Evolutionary conservation across 2,113 vertebrate species (phyloP).

Genomic region (Pogonocichla stellata): DNA sequence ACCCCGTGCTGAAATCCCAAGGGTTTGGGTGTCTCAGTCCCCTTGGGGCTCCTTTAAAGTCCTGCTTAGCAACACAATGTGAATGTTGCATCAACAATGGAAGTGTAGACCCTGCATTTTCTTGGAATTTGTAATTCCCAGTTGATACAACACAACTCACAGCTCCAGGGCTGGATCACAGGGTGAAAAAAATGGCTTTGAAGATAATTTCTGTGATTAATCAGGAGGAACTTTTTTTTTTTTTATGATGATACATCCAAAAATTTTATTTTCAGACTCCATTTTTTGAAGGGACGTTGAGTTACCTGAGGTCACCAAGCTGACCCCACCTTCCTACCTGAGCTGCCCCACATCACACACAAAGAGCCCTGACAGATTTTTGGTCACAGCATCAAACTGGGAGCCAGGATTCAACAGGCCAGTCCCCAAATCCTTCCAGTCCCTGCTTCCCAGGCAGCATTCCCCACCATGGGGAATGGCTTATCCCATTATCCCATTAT

Average conservation of each 20-base stretch:
- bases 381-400: neutral
- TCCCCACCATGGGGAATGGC: neutral
- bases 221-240: neutral
- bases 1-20: neutral
- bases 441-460: neutral
- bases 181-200: neutral
- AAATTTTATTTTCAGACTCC: neutral
- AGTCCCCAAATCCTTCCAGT: neutral
- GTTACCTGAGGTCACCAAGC: neutral
- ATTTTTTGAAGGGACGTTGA: neutral
- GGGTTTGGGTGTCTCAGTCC: neutral
- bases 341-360: neutral
- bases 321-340: neutral
- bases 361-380: neutral
- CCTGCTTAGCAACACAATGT: neutral
- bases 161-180: neutral
- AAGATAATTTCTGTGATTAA: neutral
- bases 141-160: neutral
- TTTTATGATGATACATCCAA: fast-evolving
- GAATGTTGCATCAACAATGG: neutral
- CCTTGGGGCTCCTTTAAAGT: neutral
- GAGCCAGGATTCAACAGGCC: neutral
- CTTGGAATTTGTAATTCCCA: neutral
- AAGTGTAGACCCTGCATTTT: neutral
- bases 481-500: too few relatives aligned